Percentiles rank a stretch among this genome's conserved stretches.
These are phyloP conservation scores for Magallana ariakensis DNA, from an alignment of 1,140 invertebrate genomes.

Conservation along the genomic window DNA sequence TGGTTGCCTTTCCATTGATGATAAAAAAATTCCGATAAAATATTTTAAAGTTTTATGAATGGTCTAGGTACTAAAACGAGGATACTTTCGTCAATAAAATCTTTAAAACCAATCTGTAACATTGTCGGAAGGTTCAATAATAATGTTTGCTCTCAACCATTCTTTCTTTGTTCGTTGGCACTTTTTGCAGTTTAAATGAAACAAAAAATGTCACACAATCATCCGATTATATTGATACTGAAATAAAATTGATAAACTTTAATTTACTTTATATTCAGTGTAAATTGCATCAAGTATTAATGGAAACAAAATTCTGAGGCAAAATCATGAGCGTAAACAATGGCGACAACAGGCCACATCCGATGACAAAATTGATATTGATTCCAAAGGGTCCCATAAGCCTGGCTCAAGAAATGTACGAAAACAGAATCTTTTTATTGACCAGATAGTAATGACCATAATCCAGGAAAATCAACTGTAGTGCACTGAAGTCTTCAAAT, in stretches of 20 bases:
- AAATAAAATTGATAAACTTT: constrained; percentile 32
- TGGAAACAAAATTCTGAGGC: background rate
- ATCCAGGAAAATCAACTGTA: background rate
- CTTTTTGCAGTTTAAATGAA: constrained; percentile 12
- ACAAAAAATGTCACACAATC: constrained; percentile 9
- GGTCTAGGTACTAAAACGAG: no score
- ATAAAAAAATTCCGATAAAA: no score
- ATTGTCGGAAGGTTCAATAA: background rate
- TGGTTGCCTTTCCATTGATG: no score
- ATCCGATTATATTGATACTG: background rate
- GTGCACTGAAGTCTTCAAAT: background rate
- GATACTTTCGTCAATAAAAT: no score
- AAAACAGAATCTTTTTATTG: constrained; percentile 19
- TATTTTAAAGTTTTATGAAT: no score
- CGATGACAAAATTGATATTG: constrained; percentile 31
- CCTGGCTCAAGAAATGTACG: constrained; percentile 1
- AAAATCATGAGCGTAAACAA: constrained; percentile 5
- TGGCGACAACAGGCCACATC: background rate
- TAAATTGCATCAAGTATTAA: background rate
- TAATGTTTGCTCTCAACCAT: background rate
- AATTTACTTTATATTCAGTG: constrained; percentile 3
- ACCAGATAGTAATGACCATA: background rate
- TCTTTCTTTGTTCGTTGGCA: no score
- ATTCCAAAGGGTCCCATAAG: constrained; percentile 4
- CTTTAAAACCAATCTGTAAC: background rate